phyloP scores from a whole-genome alignment of 2,888 invertebrate species.

The Mantis religiosa region DNA sequence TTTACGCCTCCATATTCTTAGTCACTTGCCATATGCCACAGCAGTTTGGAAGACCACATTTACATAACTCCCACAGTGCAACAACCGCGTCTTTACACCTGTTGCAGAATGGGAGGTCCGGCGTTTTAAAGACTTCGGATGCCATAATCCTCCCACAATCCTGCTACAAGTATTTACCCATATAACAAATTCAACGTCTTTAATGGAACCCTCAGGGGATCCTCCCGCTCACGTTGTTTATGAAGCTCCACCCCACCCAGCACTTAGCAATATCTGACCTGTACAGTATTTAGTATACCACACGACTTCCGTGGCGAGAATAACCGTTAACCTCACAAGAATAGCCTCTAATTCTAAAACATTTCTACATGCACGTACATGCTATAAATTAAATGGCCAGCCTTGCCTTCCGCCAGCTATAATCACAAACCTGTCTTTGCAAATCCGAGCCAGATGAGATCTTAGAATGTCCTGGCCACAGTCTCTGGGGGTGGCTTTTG shows the following conservation, averaged over 20 bases:
- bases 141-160: background rate
- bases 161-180: background rate
- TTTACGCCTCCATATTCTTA: too few relatives aligned
- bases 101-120: background rate
- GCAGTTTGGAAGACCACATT: background rate
- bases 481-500: background rate
- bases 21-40: background rate
- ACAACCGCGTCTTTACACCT: background rate
- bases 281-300: background rate
- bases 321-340: background rate
- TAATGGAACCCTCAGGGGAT: background rate
- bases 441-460: background rate
- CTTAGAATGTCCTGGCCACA: background rate
- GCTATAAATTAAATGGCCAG: background rate
- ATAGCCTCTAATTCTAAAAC: background rate
- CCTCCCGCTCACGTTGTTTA: background rate
- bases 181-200: background rate
- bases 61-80: background rate
- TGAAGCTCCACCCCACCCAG: background rate
- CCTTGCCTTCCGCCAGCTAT: background rate
- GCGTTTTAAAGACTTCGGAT: background rate
- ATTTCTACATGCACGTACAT: background rate
- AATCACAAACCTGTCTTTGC: background rate
- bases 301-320: background rate
- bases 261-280: background rate